Percentiles rank a stretch among this genome's conserved stretches.
phyloP scores from a whole-genome alignment of 2,113 vertebrate species.

The Sinocyclocheilus anshuiensis region DNA sequence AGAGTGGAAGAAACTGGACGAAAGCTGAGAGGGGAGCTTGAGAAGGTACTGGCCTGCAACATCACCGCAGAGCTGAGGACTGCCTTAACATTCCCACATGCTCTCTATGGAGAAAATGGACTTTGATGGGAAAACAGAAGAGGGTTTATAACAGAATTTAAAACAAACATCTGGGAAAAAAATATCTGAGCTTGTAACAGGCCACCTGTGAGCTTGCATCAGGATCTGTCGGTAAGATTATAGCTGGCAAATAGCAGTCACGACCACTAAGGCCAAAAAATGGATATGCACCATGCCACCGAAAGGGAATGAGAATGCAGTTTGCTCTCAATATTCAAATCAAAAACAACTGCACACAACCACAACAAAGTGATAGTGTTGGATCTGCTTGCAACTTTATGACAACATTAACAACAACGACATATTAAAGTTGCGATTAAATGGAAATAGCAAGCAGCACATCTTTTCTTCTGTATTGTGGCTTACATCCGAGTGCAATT shows the following conservation, averaged over 20 bases:
- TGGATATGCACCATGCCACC: neutral
- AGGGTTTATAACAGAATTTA: neutral
- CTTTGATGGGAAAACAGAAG: neutral
- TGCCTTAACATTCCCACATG: neutral
- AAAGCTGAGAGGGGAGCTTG: conserved; percentile 37
- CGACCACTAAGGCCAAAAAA: neutral
- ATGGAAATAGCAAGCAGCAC: neutral
- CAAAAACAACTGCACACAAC: neutral
- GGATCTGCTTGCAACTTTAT: neutral
- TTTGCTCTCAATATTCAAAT: neutral
- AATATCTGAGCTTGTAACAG: neutral
- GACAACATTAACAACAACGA: neutral
- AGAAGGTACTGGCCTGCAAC: neutral
- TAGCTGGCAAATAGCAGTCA: neutral
- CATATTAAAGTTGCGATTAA: neutral
- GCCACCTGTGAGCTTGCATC: neutral
- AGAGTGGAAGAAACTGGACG: conserved; percentile 39
- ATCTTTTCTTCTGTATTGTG: neutral
- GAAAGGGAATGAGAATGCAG: neutral
- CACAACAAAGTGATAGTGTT: neutral
- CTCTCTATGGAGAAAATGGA: neutral
- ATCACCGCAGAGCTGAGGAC: neutral
- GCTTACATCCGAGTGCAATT: neutral
- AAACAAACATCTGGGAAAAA: neutral
- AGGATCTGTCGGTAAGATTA: neutral